Percentiles rank a stretch among this genome's conserved stretches.
Conservation (phyloP, 2,113 vertebrate species). For the Polypterus senegalus region DNA sequence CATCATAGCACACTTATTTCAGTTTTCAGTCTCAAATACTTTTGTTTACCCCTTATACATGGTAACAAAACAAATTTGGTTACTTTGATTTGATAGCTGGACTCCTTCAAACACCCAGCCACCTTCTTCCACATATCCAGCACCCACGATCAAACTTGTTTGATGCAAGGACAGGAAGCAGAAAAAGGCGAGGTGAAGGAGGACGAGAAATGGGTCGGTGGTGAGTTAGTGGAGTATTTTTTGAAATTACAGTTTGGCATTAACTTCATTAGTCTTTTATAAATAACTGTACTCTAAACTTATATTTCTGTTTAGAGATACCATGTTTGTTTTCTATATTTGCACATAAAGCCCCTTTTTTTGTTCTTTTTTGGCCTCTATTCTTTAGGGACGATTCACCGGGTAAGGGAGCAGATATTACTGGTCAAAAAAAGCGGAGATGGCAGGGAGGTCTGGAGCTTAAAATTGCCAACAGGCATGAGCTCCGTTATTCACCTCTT, state of each 20-base stretch:
- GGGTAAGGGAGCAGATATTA: slow-evolving; percentile 22
- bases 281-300: no score
- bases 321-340: no score
- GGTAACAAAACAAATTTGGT: no score
- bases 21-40: no score
- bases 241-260: not conserved
- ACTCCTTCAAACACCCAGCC: slow-evolving; percentile 27
- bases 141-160: slow-evolving; percentile 22
- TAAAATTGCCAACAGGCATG: slow-evolving; percentile 17
- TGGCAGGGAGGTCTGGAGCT: slow-evolving; percentile 18
- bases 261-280: no score
- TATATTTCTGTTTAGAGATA: no score
- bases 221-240: slow-evolving; percentile 16
- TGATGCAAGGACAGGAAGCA: slow-evolving; percentile 23
- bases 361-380: no score
- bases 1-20: no score
- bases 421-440: slow-evolving; percentile 29
- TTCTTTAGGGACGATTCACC: not conserved
- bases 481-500: slow-evolving; percentile 14
- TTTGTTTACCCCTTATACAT: no score
- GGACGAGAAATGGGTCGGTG: slow-evolving; percentile 25
- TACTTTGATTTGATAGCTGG: slow-evolving; percentile 17
- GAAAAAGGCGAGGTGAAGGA: slow-evolving; percentile 26
- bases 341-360: not conserved
- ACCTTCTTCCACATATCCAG: slow-evolving; percentile 15